Evolutionary conservation across 2,797 vertebrate species (phyloP).

Genomic region (Hyperoplus immaculatus): DNA sequence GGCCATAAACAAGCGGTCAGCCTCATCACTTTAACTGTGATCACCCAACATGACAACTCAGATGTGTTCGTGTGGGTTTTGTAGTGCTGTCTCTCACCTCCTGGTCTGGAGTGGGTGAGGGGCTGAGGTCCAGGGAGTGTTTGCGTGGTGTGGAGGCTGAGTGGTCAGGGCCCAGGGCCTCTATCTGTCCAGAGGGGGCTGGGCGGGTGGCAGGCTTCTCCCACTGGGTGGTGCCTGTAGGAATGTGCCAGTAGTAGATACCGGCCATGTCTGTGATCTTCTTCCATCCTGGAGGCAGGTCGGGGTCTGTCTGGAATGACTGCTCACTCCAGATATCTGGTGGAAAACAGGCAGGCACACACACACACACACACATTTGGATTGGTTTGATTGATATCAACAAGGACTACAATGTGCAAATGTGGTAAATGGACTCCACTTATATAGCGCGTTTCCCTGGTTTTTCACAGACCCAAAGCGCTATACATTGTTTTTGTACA

Average conservation of each 20-base stretch:
- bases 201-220: slow-evolving; percentile 88
- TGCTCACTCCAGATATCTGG: slow-evolving; percentile 97
- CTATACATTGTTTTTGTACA: too few relatives aligned
- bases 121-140: slow-evolving; percentile 90
- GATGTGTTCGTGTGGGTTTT: not conserved
- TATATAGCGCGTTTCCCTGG: too few relatives aligned
- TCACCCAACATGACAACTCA: not conserved
- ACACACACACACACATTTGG: slow-evolving; percentile 12
- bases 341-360: not conserved
- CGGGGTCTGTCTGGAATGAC: slow-evolving; percentile 95
- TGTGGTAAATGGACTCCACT: too few relatives aligned
- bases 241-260: slow-evolving; percentile 99
- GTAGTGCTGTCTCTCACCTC: slow-evolving; percentile 86
- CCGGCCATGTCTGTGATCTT: slow-evolving; percentile 95
- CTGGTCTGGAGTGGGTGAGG: slow-evolving; percentile 94
- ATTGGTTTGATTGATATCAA: not conserved
- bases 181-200: slow-evolving; percentile 72
- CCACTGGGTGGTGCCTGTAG: slow-evolving; percentile 98
- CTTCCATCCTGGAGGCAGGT: slow-evolving; percentile 98
- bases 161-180: slow-evolving; percentile 49
- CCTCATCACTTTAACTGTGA: not conserved
- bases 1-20: not conserved
- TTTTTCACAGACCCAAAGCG: too few relatives aligned
- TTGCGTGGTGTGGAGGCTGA: slow-evolving; percentile 79
- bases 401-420: too few relatives aligned